Evolutionary conservation across 2,113 vertebrate species (phyloP).

Genomic region (Melospiza melodia): DNA sequence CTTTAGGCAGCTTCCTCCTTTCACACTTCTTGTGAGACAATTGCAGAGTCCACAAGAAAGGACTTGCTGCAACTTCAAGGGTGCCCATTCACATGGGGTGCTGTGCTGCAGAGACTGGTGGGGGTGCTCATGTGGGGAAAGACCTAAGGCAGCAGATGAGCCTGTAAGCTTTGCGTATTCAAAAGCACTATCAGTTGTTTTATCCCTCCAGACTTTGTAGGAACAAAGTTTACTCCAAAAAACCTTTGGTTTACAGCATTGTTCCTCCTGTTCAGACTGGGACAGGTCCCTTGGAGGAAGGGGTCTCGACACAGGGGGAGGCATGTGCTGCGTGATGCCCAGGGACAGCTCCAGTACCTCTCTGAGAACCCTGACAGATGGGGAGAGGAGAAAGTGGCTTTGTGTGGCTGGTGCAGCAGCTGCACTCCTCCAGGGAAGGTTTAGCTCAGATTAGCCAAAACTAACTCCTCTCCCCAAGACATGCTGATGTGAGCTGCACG

Average conservation of each 20-base stretch:
- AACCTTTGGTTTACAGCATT: background rate
- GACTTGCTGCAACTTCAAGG: background rate
- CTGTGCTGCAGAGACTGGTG: background rate
- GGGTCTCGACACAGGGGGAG: background rate
- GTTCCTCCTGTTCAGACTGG: background rate
- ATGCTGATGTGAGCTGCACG: background rate
- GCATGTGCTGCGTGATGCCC: background rate
- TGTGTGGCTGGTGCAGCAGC: conserved; percentile 33
- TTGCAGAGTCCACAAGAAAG: background rate
- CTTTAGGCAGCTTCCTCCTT: conserved; percentile 23
- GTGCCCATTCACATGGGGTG: background rate
- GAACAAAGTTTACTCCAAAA: background rate
- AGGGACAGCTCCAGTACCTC: background rate
- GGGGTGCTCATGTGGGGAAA: background rate
- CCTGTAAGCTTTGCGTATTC: fast-evolving
- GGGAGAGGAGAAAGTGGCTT: background rate
- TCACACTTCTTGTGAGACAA: background rate
- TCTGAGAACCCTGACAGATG: conserved; percentile 5
- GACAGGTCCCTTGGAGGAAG: background rate
- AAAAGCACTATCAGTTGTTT: background rate
- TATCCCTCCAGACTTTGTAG: background rate
- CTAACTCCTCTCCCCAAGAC: conserved; percentile 20
- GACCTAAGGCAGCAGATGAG: background rate
- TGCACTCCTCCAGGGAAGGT: conserved; percentile 44
- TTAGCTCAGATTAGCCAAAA: conserved; percentile 56